phyloP scores from a whole-genome alignment of 1,140 invertebrate genomes.

The Camponotus vicinus region DNA sequence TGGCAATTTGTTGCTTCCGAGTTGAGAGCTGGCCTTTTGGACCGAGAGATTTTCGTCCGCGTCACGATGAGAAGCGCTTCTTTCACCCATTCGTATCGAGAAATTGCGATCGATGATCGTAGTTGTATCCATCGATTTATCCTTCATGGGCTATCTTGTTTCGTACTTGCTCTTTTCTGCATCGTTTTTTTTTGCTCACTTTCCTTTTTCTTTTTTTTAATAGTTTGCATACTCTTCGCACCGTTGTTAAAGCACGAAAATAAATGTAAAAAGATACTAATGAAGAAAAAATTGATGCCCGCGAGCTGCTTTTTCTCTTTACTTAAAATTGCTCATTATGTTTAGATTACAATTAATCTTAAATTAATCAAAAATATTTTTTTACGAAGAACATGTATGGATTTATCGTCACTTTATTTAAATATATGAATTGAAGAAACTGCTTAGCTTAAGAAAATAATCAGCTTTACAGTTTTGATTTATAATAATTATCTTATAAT shows the following conservation, averaged over 20 bases:
- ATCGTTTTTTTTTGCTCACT: background rate
- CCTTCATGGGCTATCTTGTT: background rate
- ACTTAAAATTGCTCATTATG: no score
- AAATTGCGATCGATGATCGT: slow-evolving; percentile 18
- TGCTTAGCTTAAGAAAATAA: no score
- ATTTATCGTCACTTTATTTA: no score
- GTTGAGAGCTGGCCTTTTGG: slow-evolving; percentile 47
- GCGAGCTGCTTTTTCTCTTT: no score
- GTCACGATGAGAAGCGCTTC: slow-evolving; percentile 16
- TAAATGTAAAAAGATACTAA: no score
- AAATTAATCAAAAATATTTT: no score
- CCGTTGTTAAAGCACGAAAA: background rate
- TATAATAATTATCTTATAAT: no score
- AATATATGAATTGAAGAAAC: no score
- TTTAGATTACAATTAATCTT: no score
- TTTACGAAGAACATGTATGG: no score
- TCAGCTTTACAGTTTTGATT: no score
- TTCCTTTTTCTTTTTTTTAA: background rate
- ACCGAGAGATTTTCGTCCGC: slow-evolving; percentile 12
- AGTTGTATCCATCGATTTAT: background rate
- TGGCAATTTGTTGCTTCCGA: slow-evolving; percentile 74
- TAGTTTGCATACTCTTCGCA: background rate
- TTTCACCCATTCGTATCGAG: slow-evolving; percentile 10
- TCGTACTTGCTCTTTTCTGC: background rate
- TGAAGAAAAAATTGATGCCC: no score